Conservation (phyloP, 2,113 vertebrate species). For the Serilophus lunatus region DNA sequence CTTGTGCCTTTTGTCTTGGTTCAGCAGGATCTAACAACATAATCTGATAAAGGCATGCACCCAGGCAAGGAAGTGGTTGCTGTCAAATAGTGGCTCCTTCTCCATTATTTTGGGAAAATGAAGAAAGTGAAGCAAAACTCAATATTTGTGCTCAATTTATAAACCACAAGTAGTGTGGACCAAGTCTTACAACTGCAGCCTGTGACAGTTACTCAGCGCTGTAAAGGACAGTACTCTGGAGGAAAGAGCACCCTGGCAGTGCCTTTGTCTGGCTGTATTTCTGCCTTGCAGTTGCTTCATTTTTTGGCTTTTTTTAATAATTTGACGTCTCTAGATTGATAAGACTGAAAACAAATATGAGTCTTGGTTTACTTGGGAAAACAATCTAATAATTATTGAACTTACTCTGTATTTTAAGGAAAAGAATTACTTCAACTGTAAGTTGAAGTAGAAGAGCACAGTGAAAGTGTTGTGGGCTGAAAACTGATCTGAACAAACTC, state of each 20-base stretch:
- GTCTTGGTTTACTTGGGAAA: background rate
- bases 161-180: background rate
- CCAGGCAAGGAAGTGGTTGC: rapidly evolving
- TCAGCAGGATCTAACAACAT: background rate
- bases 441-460: background rate
- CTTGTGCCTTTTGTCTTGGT: background rate
- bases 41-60: background rate
- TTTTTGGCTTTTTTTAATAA: background rate
- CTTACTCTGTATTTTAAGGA: background rate
- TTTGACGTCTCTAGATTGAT: background rate
- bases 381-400: background rate
- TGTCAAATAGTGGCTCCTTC: background rate
- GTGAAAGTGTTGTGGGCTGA: background rate
- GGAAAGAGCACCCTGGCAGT: background rate
- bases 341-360: background rate
- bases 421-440: background rate
- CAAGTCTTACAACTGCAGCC: background rate
- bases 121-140: background rate
- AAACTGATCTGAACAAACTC: background rate
- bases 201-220: background rate
- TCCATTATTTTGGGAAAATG: background rate
- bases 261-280: background rate
- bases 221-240: background rate
- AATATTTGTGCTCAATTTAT: background rate
- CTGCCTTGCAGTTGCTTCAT: background rate